These are phyloP conservation scores for Danio choprae DNA, from an alignment of 2,797 vertebrate species.

Conservation along the genomic window DNA sequence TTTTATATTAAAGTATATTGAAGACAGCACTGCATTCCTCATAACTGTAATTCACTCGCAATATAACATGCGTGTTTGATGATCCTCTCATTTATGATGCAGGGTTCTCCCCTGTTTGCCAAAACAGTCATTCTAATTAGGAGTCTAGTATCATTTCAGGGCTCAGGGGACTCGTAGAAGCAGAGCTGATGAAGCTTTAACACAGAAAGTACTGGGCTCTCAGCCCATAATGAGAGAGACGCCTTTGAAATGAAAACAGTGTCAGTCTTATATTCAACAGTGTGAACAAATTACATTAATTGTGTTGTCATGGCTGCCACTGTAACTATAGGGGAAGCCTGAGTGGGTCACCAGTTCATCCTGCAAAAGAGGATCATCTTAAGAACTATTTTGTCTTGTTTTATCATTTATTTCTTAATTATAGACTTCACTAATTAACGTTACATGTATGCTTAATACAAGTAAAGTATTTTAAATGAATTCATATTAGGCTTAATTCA, in stretches of 20 bases:
- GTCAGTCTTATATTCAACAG: slow-evolving; percentile 57
- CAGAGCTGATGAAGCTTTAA: slow-evolving; percentile 56
- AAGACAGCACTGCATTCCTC: background rate
- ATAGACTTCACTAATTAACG: background rate
- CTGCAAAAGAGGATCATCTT: background rate
- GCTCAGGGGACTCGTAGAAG: slow-evolving; percentile 60
- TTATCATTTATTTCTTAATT: background rate
- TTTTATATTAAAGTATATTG: no score
- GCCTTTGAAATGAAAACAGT: slow-evolving; percentile 65
- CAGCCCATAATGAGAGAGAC: slow-evolving; percentile 63
- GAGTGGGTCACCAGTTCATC: background rate
- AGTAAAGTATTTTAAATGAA: background rate
- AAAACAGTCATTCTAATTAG: slow-evolving; percentile 67
- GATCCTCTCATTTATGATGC: slow-evolving; percentile 58
- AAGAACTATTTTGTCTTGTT: background rate
- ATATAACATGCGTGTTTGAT: slow-evolving; percentile 67
- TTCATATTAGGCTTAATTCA: background rate
- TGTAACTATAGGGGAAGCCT: background rate
- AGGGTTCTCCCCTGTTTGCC: slow-evolving; percentile 56
- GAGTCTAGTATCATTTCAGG: slow-evolving; percentile 62
- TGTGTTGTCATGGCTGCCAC: slow-evolving; percentile 19
- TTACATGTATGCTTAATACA: background rate
- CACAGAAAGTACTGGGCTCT: slow-evolving; percentile 57
- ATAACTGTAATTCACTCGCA: slow-evolving; percentile 6
- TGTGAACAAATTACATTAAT: slow-evolving; percentile 63